These are phyloP conservation scores for Xiphias gladius DNA, from an alignment of 2,113 vertebrate species.

Conservation along the genomic window DNA sequence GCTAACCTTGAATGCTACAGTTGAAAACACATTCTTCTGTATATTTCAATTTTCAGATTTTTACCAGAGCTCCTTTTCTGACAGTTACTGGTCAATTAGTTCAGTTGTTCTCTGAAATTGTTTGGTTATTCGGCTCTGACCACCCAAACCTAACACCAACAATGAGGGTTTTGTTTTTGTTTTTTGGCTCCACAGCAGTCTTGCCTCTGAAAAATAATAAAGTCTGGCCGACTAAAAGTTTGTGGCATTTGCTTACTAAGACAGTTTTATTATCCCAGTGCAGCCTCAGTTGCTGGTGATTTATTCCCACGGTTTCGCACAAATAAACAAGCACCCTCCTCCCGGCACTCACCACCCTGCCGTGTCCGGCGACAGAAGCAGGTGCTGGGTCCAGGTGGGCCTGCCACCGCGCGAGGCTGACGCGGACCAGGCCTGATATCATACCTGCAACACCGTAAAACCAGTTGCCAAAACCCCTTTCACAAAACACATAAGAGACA, in stretches of 20 bases:
- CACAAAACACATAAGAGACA: constrained; percentile 10
- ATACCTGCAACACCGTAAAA: background rate
- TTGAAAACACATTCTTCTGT: too few species aligned
- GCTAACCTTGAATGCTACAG: too few species aligned
- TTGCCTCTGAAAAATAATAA: background rate
- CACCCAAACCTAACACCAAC: too few species aligned
- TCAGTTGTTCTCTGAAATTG: too few species aligned
- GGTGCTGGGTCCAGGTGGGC: constrained; percentile 65
- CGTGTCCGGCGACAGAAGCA: constrained; percentile 48
- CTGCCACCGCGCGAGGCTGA: constrained; percentile 25
- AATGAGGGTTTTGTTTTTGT: too few species aligned
- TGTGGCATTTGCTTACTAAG: too few species aligned
- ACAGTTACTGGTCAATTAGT: too few species aligned
- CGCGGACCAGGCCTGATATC: background rate
- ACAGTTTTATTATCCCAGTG: background rate
- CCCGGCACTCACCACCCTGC: constrained; percentile 4
- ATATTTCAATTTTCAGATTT: too few species aligned
- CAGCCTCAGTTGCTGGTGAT: constrained; percentile 24
- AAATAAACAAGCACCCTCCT: constrained; percentile 44
- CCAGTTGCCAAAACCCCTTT: constrained; percentile 5
- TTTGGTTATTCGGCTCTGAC: too few species aligned
- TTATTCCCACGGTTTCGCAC: constrained; percentile 12
- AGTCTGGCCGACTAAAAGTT: background rate
- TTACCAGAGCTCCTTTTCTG: too few species aligned
- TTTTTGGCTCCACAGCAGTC: background rate